Conservation (phyloP, 2,113 vertebrate genomes). For the Heliornis fulica region DNA sequence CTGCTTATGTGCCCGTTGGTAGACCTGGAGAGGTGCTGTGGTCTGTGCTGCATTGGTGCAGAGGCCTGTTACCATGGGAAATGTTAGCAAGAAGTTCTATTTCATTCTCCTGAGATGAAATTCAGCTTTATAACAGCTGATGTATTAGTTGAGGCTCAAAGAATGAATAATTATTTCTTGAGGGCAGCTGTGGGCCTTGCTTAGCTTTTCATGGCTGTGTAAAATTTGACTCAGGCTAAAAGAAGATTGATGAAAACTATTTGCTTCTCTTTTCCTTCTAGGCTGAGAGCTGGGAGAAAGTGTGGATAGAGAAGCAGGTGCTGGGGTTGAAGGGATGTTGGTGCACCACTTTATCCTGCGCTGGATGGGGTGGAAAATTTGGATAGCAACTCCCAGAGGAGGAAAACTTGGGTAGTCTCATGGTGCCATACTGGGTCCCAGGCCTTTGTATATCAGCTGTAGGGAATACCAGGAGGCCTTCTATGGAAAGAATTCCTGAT, state of each 20-base stretch:
- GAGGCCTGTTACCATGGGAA: background rate
- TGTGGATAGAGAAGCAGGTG: background rate
- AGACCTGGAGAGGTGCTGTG: background rate
- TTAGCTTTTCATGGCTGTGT: background rate
- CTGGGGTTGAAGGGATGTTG: background rate
- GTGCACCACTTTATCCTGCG: background rate
- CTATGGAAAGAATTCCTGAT: background rate
- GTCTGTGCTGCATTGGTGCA: background rate
- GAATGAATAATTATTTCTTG: background rate
- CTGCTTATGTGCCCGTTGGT: background rate
- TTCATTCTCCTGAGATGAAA: background rate
- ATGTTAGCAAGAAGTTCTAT: background rate
- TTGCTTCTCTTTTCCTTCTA: background rate
- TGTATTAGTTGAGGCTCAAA: background rate
- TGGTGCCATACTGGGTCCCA: background rate
- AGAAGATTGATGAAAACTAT: background rate
- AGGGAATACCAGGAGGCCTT: background rate
- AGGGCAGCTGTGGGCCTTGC: background rate
- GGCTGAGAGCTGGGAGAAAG: background rate
- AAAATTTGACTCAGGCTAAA: background rate
- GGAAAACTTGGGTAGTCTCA: rapidly evolving
- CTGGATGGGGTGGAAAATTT: background rate
- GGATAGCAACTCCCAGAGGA: background rate
- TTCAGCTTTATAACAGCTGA: background rate
- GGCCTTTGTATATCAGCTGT: background rate